Base-by-base conservation (phyloP, 2,888 invertebrate genomes). In the Steinernema carpocapsae region DNA sequence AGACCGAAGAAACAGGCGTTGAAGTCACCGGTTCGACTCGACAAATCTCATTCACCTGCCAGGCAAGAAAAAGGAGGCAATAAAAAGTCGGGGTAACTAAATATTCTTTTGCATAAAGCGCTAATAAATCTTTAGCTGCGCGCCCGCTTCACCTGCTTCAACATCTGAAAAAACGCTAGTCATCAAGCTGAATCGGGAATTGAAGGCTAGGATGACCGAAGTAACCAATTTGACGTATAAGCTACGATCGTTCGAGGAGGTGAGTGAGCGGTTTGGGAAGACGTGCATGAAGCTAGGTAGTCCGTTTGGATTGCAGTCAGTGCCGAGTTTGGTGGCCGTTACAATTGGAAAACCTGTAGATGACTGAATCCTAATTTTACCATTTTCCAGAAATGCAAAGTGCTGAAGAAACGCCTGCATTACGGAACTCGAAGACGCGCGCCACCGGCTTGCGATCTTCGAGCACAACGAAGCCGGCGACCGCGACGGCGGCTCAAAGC, bases 351-450 rank as follows among this genome's bases (percentile, higher is more conserved):
- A 43, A 43, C 43, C n/a, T n/a, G n/a, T n/a, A n/a, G n/a, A n/a
- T n/a, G n/a, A n/a, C n/a, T n/a, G n/a, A 43, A 43, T 43, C 14
- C 10, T 12, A 43, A 14, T 14, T 43, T 43, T 43, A 43, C 7
- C 43, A 32, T 12, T 64, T 29, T 64, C 6, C 4, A 64, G 64
- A 64, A 64, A 64, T 64, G 24, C 19, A 17, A 32, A 64, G 14
- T 74, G 48, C 64, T 81, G n/a, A 73, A 74, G 59, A 77, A 77
- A 80, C 52, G 26, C 59, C 22, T 12, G 74, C 3, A 71, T 48
- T 14, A 29, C 24, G 2, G 78, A 78, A 51, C 43, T 78, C 42
- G 72, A 56, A 17, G n/a, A 32, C 22, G 24, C 72, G 1, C 73
- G 75, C 14, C 71, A 73, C 24, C 72, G 56, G 19, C 64, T 79